Base-by-base conservation (phyloP, 2,113 vertebrate genomes). In the Pollachius pollachius region DNA sequence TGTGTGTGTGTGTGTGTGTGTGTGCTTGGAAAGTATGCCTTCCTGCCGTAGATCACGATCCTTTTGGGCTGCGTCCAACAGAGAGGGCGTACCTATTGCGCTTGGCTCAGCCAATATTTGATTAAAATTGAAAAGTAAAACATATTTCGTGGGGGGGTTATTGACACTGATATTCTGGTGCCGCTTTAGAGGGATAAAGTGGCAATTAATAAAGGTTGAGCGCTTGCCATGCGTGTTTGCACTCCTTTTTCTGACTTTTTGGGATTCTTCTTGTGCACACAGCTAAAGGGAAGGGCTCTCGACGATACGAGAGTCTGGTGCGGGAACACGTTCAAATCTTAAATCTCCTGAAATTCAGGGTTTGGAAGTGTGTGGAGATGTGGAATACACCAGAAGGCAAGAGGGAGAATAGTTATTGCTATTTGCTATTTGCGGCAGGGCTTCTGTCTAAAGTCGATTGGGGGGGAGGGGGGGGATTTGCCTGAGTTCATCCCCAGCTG, bases 401-500 rank as follows among this genome's bases (percentile, higher is more conserved):
- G 86, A 89, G 88, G 79, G 79, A 77, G 78, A 71, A 81, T 82
- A 78, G 87, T 89, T 71, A 81, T 77, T 74, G 73, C 83, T 79
- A 74, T 80, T 79, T 83, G 82, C n/a, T 77, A 81, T n/a, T n/a
- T n/a, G n/a, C n/a, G n/a, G 78, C 82, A 67, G 73, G 74, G 76
- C 76, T 80, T 85, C 87, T 84, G 83, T 84, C 77, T 77, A 27
- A 27, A 27, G 27, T 27, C 2, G 27, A 4, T 2, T 2, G 27
- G 27, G 27, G 27, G 27, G 27, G 27, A 4, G 27, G 27, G 27
- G 27, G 27, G 27, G 27, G 27, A 87, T 88, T 80, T 83, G 87
- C 83, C 85, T 69, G 83, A 84, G 73, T 84, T 79, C 83, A 84
- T 83, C 82, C 87, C 82, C 88, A 88, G 88, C 87, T 89, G 88